Conservation (phyloP, 2,888 invertebrate genomes). For the Macrophya alboannulata region DNA sequence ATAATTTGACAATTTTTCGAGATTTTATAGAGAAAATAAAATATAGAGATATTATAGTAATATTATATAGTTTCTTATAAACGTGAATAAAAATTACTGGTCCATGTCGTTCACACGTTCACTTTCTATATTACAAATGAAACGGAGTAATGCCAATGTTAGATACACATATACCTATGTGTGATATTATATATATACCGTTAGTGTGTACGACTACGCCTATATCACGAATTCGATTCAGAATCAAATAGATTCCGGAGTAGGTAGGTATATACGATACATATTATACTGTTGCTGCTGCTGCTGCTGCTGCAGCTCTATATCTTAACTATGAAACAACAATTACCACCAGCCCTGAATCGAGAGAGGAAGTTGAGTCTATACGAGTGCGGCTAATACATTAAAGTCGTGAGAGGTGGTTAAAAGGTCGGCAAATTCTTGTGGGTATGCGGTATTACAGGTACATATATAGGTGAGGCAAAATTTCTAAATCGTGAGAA, state of each 20-base stretch:
- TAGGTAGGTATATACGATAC: too few relatives aligned
- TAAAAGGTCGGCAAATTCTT: constrained; percentile 40
- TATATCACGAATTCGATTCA: constrained; percentile 29
- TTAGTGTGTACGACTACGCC: constrained; percentile 14
- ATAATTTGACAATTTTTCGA: neutral
- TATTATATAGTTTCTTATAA: too few relatives aligned
- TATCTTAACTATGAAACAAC: constrained; percentile 17
- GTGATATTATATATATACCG: neutral
- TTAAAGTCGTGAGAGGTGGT: neutral
- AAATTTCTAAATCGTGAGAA: constrained; percentile 33
- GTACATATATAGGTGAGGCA: neutral
- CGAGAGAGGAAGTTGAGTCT: constrained; percentile 39
- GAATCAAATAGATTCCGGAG: neutral
- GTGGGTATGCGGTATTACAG: neutral
- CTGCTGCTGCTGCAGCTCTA: neutral
- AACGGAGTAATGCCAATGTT: constrained; percentile 30
- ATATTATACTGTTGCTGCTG: neutral
- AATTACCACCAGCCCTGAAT: constrained; percentile 40
- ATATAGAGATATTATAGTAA: too few relatives aligned
- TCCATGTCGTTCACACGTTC: constrained; percentile 51
- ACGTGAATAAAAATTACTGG: constrained; percentile 24
- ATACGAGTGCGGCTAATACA: neutral
- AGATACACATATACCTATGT: neutral
- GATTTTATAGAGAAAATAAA: too few relatives aligned
- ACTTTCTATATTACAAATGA: constrained; percentile 47